These are phyloP conservation scores for Pedionomus torquatus DNA, from an alignment of 2,113 vertebrate genomes.

Conservation along the genomic window DNA sequence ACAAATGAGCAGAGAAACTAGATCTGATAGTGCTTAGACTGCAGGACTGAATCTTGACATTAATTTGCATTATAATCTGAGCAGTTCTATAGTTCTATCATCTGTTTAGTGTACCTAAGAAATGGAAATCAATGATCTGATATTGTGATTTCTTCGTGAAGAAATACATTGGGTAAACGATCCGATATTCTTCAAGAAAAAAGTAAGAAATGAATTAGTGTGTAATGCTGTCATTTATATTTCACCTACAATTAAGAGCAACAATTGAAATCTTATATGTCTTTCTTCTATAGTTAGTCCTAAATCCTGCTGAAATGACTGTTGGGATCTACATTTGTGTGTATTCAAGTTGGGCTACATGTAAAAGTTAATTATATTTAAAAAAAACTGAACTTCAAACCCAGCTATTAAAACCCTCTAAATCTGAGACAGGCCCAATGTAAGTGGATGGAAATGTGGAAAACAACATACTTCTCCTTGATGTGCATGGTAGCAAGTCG, in stretches of 20 bases:
- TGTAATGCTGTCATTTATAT: background rate
- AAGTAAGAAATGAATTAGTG: background rate
- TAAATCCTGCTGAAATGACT: background rate
- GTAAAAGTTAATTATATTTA: background rate
- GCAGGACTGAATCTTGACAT: background rate
- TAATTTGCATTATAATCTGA: background rate
- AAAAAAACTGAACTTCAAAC: background rate
- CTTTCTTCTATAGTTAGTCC: background rate
- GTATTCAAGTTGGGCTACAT: background rate
- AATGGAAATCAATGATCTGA: background rate
- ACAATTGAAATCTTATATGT: background rate
- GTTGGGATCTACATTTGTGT: background rate
- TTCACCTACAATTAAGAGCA: rapidly evolving
- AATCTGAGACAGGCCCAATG: background rate
- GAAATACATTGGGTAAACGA: background rate
- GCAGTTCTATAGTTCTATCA: background rate
- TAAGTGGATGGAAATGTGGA: background rate
- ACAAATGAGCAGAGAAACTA: background rate
- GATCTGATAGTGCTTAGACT: background rate
- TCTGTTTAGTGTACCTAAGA: background rate
- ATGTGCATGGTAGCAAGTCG: background rate
- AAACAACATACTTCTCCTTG: background rate
- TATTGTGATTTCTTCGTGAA: background rate
- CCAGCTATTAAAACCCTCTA: background rate
- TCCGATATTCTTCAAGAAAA: background rate